Evolutionary conservation across 37 sponge, comb jelly and placozoan species (phyloP).

Genomic region (Hormiphora californensis): DNA sequence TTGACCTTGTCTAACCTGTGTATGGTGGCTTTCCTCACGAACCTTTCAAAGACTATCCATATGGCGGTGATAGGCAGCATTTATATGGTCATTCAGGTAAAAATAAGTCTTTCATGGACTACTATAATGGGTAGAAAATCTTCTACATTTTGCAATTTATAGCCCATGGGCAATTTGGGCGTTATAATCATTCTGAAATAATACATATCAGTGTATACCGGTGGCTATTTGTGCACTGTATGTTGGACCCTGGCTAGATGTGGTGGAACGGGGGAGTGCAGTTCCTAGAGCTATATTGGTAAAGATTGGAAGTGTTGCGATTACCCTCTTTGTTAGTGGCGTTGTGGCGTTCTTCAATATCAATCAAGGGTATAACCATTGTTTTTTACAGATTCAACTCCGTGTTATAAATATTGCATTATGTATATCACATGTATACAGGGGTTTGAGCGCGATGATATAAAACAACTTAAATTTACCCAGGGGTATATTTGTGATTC

Average conservation of each 20-base stretch:
- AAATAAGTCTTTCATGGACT: neutral
- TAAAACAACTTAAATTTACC: too few species aligned
- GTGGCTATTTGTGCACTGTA: neutral
- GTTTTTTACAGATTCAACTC: too few species aligned
- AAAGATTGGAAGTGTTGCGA: neutral
- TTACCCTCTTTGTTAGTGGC: neutral
- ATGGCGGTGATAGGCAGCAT: neutral
- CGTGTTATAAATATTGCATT: too few species aligned
- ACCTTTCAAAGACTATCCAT: neutral
- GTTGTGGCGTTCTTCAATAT: neutral
- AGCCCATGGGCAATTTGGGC: neutral
- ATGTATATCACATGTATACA: too few species aligned
- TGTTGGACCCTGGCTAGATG: slow-evolving; percentile 20
- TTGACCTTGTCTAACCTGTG: slow-evolving; percentile 19
- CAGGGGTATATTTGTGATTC: neutral
- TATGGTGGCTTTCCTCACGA: neutral
- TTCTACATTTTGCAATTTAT: too few species aligned
- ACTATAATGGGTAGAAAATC: too few species aligned
- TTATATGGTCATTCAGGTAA: slow-evolving; percentile 29
- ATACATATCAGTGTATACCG: neutral
- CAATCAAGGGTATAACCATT: neutral
- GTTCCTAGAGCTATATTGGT: neutral
- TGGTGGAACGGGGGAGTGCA: neutral
- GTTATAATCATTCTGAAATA: neutral
- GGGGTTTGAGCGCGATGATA: too few species aligned